phyloP scores from a whole-genome alignment of 2,113 vertebrate species.

The Capreolus pygargus region DNA sequence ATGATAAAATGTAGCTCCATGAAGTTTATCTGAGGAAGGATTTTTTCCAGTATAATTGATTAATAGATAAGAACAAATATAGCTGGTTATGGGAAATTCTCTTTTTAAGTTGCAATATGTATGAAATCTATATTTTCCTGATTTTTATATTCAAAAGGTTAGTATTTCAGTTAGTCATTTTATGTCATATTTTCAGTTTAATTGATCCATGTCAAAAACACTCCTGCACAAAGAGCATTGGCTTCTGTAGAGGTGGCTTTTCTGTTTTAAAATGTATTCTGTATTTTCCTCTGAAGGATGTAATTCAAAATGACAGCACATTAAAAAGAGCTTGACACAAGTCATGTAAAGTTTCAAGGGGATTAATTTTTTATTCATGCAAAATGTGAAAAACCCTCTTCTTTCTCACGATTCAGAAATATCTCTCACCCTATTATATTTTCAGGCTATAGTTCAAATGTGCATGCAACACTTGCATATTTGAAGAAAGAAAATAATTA shows the following conservation, averaged over 20 bases:
- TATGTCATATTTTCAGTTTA: constrained; percentile 6
- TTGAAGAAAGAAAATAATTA: background rate
- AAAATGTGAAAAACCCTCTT: background rate
- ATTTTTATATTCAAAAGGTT: constrained; percentile 25
- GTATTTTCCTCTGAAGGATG: constrained; percentile 13
- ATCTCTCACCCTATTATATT: background rate
- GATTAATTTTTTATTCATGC: constrained; percentile 54
- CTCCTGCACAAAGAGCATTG: background rate
- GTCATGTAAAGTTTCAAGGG: background rate
- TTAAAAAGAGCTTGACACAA: background rate
- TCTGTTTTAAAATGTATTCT: constrained; percentile 42
- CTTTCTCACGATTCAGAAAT: constrained; percentile 22
- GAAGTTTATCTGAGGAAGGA: background rate
- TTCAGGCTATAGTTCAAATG: background rate
- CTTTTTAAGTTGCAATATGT: background rate
- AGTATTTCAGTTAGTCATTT: constrained; percentile 11
- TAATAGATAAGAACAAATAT: background rate
- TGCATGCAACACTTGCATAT: background rate
- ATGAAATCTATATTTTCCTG: background rate
- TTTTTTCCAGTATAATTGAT: background rate
- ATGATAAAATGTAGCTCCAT: background rate
- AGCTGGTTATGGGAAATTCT: background rate
- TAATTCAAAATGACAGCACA: constrained; percentile 45
- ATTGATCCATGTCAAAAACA: background rate
- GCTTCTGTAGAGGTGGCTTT: background rate